Evolutionary conservation across 2,797 vertebrate species (phyloP).

Genomic region (Mormyrops boulengeri): DNA sequence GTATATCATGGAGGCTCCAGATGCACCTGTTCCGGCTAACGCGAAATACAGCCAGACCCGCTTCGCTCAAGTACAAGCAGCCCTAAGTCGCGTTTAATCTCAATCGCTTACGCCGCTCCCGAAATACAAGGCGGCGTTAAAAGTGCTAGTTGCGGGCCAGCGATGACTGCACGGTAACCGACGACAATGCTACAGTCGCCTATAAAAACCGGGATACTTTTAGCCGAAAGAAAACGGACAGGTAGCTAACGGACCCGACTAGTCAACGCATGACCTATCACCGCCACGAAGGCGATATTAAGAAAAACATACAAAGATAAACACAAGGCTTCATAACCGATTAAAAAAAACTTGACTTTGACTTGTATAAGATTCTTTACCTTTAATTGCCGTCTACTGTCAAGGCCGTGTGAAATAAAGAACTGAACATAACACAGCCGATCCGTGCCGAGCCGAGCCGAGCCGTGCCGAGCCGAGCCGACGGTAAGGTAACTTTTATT

Average conservation of each 20-base stretch:
- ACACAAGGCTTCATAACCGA: not conserved
- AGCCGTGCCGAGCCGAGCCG: not conserved
- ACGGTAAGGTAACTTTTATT: not conserved
- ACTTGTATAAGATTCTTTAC: not conserved
- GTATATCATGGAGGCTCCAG: not conserved
- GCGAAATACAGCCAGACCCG: not conserved
- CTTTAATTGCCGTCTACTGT: not conserved
- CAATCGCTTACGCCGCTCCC: not conserved
- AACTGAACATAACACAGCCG: not conserved
- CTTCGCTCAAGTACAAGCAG: not conserved
- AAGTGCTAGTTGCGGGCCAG: not conserved
- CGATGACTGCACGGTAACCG: not conserved
- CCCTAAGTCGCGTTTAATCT: not conserved
- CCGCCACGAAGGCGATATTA: not conserved
- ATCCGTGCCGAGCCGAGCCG: not conserved
- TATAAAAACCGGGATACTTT: not conserved
- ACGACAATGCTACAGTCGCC: not conserved
- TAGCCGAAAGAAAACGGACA: not conserved
- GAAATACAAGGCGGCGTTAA: not conserved
- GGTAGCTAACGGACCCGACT: not conserved
- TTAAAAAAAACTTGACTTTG: not conserved
- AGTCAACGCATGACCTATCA: not conserved
- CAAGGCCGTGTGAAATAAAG: not conserved
- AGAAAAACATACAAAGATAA: not conserved
- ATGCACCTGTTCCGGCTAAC: slow-evolving; percentile 21